phyloP scores from a whole-genome alignment of 2,888 invertebrate genomes.

The Elegia similella region DNA sequence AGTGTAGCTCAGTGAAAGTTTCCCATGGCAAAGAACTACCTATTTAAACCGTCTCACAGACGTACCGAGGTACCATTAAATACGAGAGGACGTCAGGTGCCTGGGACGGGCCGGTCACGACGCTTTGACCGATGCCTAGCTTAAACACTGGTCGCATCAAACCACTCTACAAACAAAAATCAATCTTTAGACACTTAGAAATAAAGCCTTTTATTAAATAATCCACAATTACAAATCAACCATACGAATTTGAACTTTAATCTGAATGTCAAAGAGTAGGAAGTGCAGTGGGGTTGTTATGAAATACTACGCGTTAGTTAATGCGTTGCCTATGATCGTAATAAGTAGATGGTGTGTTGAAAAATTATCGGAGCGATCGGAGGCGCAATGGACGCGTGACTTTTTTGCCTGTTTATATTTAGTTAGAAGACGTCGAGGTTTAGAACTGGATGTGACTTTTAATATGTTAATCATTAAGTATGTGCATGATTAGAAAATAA shows the following conservation, averaged over 20 bases:
- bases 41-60: slow-evolving; percentile 55
- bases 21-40: slow-evolving; percentile 20
- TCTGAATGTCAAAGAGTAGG: slow-evolving; percentile 25
- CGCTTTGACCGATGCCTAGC: slow-evolving; percentile 77
- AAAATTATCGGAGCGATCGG: slow-evolving; percentile 80
- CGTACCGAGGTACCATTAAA: slow-evolving; percentile 65
- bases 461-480: too few relatives aligned
- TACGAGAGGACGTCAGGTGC: slow-evolving; percentile 75
- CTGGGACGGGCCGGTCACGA: slow-evolving; percentile 77
- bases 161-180: slow-evolving; percentile 29
- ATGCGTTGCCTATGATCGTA: slow-evolving; percentile 78
- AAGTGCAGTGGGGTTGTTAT: slow-evolving; percentile 35
- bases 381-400: slow-evolving; percentile 76
- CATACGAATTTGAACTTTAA: slow-evolving; percentile 30
- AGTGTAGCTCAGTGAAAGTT: slow-evolving; percentile 8
- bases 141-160: slow-evolving; percentile 50
- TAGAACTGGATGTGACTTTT: slow-evolving; percentile 41
- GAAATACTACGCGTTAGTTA: slow-evolving; percentile 68
- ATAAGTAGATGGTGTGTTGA: slow-evolving; percentile 82
- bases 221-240: slow-evolving; percentile 26
- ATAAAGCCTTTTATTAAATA: slow-evolving; percentile 30
- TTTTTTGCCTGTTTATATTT: slow-evolving; percentile 78
- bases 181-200: slow-evolving; percentile 23
- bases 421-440: slow-evolving; percentile 53
- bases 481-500: too few relatives aligned